These are phyloP conservation scores for Acanthisitta chloris DNA, from an alignment of 2,113 vertebrate species.

Conservation along the genomic window DNA sequence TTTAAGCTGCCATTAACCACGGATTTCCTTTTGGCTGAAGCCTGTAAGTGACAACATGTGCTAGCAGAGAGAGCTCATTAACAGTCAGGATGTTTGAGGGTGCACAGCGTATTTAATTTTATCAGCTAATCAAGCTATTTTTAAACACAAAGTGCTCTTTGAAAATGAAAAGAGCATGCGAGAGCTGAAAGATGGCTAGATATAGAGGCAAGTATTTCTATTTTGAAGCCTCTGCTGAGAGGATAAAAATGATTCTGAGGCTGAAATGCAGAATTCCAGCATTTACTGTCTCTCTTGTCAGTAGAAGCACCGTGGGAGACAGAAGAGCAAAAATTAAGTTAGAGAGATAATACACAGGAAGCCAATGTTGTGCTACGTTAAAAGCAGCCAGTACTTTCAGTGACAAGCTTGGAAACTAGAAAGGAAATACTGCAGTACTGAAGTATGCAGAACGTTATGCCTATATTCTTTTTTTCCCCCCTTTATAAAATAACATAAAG, in stretches of 20 bases:
- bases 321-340: slow-evolving; percentile 22
- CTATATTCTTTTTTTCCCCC: not conserved
- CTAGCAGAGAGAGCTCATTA: not conserved
- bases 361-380: slow-evolving; percentile 21
- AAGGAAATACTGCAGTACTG: slow-evolving; percentile 1
- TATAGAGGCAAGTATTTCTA: not conserved
- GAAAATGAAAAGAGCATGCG: not conserved
- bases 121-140: slow-evolving; percentile 53
- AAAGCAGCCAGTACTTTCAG: slow-evolving; percentile 28
- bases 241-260: slow-evolving; percentile 3
- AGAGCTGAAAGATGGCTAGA: not conserved
- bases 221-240: slow-evolving; percentile 24
- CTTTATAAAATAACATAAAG: not conserved
- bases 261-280: not conserved
- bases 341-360: slow-evolving; percentile 52
- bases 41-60: not conserved
- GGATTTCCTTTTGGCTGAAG: slow-evolving; percentile 35
- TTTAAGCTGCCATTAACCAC: slow-evolving; percentile 10
- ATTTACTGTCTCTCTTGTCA: slow-evolving; percentile 13
- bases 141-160: slow-evolving; percentile 3
- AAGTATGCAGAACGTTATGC: not conserved
- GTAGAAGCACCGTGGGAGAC: not conserved
- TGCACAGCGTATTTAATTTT: slow-evolving; percentile 50
- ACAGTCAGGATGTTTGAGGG: slow-evolving; percentile 39
- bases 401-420: not conserved